Percentiles rank a stretch among this genome's conserved stretches.
phyloP scores from a whole-genome alignment of 2,797 vertebrate genomes.

The Megalops cyprinoides region DNA sequence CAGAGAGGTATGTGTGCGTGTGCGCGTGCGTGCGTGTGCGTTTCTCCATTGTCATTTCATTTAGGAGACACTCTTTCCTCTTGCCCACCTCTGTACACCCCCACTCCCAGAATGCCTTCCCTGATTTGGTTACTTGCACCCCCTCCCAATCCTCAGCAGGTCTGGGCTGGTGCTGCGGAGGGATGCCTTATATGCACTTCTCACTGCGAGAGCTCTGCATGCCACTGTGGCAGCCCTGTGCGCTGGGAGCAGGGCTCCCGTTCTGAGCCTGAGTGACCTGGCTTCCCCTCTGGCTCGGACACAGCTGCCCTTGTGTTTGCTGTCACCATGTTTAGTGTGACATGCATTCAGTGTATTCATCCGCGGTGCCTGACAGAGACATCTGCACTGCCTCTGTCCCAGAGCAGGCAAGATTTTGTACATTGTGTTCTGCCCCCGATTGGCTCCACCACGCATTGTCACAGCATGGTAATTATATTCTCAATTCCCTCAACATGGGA shows the following conservation, averaged over 20 bases:
- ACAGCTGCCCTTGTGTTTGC: constrained; percentile 30
- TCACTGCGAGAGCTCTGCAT: constrained; percentile 31
- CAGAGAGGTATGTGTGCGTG: neutral
- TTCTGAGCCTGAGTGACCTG: constrained; percentile 43
- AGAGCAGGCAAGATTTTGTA: neutral
- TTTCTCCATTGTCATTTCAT: too few relatives aligned
- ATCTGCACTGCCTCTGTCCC: too few relatives aligned
- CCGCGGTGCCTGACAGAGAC: neutral
- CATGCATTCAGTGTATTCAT: constrained; percentile 6
- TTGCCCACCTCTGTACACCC: neutral
- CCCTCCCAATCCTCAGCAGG: constrained; percentile 16
- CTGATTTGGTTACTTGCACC: constrained; percentile 38
- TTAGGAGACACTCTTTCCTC: constrained; percentile 3
- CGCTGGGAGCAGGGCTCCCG: constrained; percentile 39
- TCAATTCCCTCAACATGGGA: too few relatives aligned
- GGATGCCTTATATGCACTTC: constrained; percentile 61
- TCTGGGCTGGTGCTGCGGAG: constrained; percentile 28
- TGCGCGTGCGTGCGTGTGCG: too few relatives aligned
- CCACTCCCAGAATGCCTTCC: constrained; percentile 41
- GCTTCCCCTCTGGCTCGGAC: constrained; percentile 40
- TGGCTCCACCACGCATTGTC: too few relatives aligned
- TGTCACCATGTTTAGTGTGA: constrained; percentile 34
- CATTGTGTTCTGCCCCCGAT: too few relatives aligned
- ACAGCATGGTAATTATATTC: too few relatives aligned
- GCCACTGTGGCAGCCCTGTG: constrained; percentile 4